Percentiles rank a stretch among this genome's conserved stretches.
Conservation (phyloP, 1,140 invertebrate species). For the Drosophila littoralis region DNA sequence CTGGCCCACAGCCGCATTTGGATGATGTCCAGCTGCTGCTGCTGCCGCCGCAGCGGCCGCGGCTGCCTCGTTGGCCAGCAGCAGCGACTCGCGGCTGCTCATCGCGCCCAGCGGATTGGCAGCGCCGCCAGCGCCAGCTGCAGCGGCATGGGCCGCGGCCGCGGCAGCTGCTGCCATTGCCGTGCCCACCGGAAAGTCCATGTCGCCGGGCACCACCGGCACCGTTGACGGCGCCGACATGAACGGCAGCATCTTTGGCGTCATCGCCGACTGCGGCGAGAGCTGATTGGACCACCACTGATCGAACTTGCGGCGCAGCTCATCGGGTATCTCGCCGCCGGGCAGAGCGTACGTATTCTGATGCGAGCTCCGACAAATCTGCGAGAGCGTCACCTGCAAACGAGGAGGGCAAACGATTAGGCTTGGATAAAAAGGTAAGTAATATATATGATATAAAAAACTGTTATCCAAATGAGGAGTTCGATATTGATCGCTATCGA, state of each 20-base stretch:
- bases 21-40: constrained; percentile 61
- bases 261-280: constrained; percentile 85
- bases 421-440: no score
- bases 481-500: no score
- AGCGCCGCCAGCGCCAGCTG: constrained; percentile 85
- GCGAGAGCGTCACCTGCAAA: constrained; percentile 90
- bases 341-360: constrained; percentile 85
- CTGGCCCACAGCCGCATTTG: constrained; percentile 78
- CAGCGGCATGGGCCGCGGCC: constrained; percentile 84
- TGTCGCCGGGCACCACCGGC: constrained; percentile 63
- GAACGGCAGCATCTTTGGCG: constrained; percentile 84
- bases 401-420: constrained; percentile 10
- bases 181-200: constrained; percentile 85
- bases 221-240: constrained; percentile 72
- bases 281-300: constrained; percentile 89
- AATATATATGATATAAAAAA: no score
- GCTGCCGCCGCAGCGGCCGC: no score
- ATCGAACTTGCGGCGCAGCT: constrained; percentile 91
- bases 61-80: constrained; percentile 70
- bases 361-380: constrained; percentile 89
- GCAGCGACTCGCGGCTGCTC: constrained; percentile 76
- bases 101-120: constrained; percentile 83
- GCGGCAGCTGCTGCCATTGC: constrained; percentile 79
- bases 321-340: constrained; percentile 90
- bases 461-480: no score